Percentiles rank a stretch among this genome's conserved stretches.
These are phyloP conservation scores for Herminia tarsipennalis DNA, from an alignment of 2,888 invertebrate genomes.

Conservation along the genomic window DNA sequence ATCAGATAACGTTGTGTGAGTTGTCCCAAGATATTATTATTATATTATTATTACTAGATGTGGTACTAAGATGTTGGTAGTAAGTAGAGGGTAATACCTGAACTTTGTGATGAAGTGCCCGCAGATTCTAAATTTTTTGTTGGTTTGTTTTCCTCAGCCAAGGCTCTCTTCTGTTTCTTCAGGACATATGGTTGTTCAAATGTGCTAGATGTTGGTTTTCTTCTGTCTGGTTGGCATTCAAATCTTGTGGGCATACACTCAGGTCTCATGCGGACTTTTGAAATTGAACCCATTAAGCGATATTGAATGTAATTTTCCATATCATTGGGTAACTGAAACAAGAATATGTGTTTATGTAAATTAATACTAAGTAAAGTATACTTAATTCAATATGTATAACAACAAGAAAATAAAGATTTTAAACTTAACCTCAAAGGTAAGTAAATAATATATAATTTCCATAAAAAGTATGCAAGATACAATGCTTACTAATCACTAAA, in stretches of 20 bases:
- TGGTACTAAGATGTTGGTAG: no score
- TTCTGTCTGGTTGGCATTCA: constrained; percentile 24
- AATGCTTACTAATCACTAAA: neutral
- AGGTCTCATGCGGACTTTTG: constrained; percentile 29
- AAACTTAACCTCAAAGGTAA: no score
- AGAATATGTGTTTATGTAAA: neutral
- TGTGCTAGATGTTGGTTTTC: constrained; percentile 16
- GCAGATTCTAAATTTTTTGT: neutral
- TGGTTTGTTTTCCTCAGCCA: neutral
- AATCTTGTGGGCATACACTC: constrained; percentile 32
- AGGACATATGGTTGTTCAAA: constrained; percentile 4
- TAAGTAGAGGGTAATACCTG: no score
- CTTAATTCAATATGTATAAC: no score
- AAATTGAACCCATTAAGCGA: constrained; percentile 31
- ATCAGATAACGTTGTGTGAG: no score
- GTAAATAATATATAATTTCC: no score
- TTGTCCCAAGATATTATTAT: no score
- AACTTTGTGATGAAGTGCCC: no score
- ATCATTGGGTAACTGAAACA: constrained; percentile 32
- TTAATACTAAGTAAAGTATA: neutral
- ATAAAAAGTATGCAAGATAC: no score
- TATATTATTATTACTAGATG: no score
- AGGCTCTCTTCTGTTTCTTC: neutral
- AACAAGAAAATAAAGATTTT: neutral
- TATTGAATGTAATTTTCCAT: constrained; percentile 35